Evolutionary conservation across 1,140 invertebrate species (phyloP).

Genomic region (Brachionus angularis): DNA sequence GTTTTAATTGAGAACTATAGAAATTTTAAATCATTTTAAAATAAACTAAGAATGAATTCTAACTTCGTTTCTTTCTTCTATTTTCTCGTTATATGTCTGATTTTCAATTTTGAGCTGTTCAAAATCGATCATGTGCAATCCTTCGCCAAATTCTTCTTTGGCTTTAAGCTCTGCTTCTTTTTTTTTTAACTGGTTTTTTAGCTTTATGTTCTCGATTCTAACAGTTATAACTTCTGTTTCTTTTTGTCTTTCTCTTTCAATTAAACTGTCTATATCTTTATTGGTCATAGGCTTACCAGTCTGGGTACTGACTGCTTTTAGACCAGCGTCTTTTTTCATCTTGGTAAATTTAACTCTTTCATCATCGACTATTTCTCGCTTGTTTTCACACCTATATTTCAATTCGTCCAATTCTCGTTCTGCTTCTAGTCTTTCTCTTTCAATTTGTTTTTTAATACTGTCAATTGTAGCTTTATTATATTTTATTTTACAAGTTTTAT

Average conservation of each 20-base stretch:
- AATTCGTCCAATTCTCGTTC: constrained; percentile 19
- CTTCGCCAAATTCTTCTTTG: constrained; percentile 58
- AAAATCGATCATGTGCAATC: constrained; percentile 59
- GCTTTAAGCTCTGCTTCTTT: constrained; percentile 56
- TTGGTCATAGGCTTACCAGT: neutral
- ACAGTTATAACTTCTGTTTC: constrained; percentile 55
- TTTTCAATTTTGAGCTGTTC: constrained; percentile 60
- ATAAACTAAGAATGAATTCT: too few species aligned
- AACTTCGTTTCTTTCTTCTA: constrained; percentile 59
- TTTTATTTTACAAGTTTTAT: neutral
- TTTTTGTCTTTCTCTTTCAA: constrained; percentile 46
- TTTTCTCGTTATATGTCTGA: constrained; percentile 60
- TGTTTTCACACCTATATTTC: constrained; percentile 53
- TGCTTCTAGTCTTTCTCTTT: constrained; percentile 3
- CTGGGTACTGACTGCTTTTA: neutral
- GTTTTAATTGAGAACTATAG: constrained; percentile 16
- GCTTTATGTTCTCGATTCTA: constrained; percentile 56
- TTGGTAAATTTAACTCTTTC: neutral
- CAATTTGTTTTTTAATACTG: constrained; percentile 2
- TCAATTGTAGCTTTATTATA: constrained; percentile 32
- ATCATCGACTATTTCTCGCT: constrained; percentile 49
- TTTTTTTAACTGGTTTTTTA: constrained; percentile 58
- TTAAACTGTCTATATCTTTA: constrained; percentile 7
- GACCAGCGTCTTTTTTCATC: constrained; percentile 7
- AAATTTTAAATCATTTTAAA: neutral